phyloP scores from a whole-genome alignment of 2,797 vertebrate species.

The Capromys pilorides region DNA sequence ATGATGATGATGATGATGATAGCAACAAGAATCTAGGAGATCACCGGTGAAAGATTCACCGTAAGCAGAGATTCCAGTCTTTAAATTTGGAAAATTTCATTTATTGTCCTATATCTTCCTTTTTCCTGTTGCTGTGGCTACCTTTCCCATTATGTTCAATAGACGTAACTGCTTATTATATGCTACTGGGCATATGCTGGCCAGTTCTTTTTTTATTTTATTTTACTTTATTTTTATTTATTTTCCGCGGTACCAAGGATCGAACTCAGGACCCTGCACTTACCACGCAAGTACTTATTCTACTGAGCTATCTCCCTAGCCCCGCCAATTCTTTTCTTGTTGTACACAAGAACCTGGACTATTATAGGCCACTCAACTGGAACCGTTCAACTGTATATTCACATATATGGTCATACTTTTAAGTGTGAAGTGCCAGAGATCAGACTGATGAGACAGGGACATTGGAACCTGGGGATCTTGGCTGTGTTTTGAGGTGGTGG shows the following conservation, averaged over 20 bases:
- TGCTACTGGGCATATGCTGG: background rate
- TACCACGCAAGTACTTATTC: too few species aligned
- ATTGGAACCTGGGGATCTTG: background rate
- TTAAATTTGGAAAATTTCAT: background rate
- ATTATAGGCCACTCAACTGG: background rate
- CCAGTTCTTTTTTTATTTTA: background rate
- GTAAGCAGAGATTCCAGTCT: background rate
- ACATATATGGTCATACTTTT: background rate
- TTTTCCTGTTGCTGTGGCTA: background rate
- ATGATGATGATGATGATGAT: too few species aligned
- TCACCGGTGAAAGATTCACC: background rate
- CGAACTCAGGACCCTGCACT: too few species aligned
- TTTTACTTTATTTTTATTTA: too few species aligned
- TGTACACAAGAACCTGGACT: background rate
- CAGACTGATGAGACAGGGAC: background rate
- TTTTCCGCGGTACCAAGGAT: too few species aligned
- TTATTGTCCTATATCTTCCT: background rate
- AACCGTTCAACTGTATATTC: background rate
- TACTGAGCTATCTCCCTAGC: too few species aligned
- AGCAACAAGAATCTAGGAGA: background rate
- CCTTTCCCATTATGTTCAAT: background rate
- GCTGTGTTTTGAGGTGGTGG: background rate
- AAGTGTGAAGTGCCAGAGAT: background rate
- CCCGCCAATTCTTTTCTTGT: background rate
- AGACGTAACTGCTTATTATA: background rate